A percentile compares a stretch with the other conserved stretches of the same genome.
Conservation (phyloP, 2,113 vertebrate genomes). For the Emydocephalus ijimae region DNA sequence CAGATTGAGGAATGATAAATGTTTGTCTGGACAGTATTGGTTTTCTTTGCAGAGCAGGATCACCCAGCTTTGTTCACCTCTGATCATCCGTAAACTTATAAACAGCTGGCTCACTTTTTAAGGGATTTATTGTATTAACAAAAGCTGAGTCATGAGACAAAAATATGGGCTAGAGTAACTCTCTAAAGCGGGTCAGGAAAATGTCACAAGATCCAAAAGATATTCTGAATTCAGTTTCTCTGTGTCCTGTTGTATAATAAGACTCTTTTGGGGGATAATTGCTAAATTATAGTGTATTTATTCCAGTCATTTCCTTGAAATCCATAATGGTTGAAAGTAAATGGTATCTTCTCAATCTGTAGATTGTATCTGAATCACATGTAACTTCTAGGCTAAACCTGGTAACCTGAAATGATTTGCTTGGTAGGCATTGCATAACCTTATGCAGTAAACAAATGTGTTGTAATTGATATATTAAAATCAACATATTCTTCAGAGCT, state of each 20-base stretch:
- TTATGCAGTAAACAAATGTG: not conserved
- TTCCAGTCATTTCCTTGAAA: not conserved
- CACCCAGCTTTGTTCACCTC: conserved; percentile 60
- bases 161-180: conserved; percentile 22
- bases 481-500: not conserved
- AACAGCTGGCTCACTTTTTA: conserved; percentile 53
- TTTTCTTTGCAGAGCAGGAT: conserved; percentile 57
- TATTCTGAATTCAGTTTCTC: not conserved
- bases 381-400: not conserved
- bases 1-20: conserved; percentile 61
- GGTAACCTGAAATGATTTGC: not conserved
- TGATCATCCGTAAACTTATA: conserved; percentile 49
- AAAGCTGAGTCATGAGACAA: conserved; percentile 24
- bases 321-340: not conserved
- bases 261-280: not conserved
- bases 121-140: not conserved
- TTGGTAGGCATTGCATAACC: not conserved
- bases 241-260: not conserved
- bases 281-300: not conserved
- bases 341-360: not conserved
- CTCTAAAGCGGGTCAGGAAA: conserved; percentile 27
- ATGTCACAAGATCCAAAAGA: not conserved
- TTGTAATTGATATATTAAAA: not conserved
- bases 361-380: not conserved
- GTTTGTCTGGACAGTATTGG: conserved; percentile 49